phyloP scores from a whole-genome alignment of 2,888 invertebrate species.

The Thysanoteuthis rhombus region DNA sequence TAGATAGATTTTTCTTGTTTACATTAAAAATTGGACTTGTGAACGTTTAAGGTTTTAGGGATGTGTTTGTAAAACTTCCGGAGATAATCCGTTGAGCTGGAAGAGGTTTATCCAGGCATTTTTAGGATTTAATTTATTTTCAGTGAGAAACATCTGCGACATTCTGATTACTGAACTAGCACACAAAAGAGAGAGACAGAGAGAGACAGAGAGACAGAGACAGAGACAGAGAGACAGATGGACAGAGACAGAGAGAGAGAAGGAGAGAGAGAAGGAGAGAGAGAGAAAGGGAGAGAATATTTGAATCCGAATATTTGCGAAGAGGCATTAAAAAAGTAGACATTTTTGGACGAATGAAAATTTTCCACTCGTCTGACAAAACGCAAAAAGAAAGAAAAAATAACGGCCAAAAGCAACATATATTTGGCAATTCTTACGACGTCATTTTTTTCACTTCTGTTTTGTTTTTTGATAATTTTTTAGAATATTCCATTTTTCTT shows the following conservation, averaged over 20 bases:
- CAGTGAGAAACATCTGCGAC: neutral
- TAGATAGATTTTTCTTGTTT: neutral
- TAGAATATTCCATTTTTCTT: too few species aligned
- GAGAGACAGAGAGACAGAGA: neutral
- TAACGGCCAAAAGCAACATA: neutral
- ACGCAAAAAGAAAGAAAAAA: neutral
- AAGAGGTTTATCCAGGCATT: neutral
- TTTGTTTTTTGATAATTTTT: neutral
- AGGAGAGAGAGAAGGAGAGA: neutral
- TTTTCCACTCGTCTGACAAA: neutral
- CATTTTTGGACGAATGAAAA: neutral
- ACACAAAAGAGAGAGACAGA: neutral
- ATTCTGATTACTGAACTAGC: neutral
- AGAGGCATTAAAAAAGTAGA: neutral
- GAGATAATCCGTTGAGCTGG: neutral
- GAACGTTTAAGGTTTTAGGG: neutral
- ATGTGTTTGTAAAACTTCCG: neutral
- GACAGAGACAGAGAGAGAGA: neutral
- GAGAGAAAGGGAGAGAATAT: neutral
- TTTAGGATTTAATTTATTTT: neutral
- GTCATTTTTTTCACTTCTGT: neutral
- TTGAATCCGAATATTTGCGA: too few species aligned
- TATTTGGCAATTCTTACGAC: neutral
- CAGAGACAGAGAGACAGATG: too few species aligned
- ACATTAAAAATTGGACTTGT: neutral